A percentile compares a stretch with the other conserved stretches of the same genome.
These are phyloP conservation scores for Caenorhabditis virilis DNA, from an alignment of 2,888 invertebrate genomes.

Conservation along the genomic window DNA sequence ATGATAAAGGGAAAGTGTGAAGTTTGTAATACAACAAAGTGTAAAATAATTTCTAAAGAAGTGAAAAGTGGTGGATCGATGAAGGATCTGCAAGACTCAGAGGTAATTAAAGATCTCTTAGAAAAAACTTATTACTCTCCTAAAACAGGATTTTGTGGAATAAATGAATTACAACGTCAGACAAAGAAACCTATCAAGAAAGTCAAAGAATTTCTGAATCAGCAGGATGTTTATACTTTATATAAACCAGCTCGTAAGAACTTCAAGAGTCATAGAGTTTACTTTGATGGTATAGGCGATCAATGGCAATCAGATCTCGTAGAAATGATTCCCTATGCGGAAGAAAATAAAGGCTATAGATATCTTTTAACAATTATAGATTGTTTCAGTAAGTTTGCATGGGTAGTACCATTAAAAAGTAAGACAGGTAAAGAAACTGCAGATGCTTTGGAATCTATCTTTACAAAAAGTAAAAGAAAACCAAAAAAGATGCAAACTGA, in stretches of 20 bases:
- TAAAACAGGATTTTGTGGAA: conserved; percentile 41
- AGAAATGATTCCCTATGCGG: conserved; percentile 49
- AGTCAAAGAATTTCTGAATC: conserved; percentile 39
- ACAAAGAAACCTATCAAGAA: conserved; percentile 27
- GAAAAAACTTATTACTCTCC: conserved; percentile 37
- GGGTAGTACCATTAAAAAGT: conserved; percentile 43
- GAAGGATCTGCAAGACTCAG: too few relatives aligned
- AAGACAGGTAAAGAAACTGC: conserved; percentile 51
- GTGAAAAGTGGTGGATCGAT: too few relatives aligned
- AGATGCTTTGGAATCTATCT: conserved; percentile 40
- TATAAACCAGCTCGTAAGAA: conserved; percentile 48
- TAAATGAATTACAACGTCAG: conserved; percentile 37
- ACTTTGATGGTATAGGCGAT: conserved; percentile 36
- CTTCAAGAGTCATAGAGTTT: conserved; percentile 43
- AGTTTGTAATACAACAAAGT: too few relatives aligned
- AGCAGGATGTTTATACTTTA: conserved; percentile 49
- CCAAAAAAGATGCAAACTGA: conserved; percentile 49
- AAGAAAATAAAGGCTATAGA: conserved; percentile 44
- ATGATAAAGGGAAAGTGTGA: too few relatives aligned
- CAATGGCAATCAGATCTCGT: conserved; percentile 55
- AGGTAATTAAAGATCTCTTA: too few relatives aligned
- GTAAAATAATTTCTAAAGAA: too few relatives aligned
- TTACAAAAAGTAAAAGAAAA: conserved; percentile 37
- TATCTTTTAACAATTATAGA: conserved; percentile 37
- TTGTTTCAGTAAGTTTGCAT: conserved; percentile 51